phyloP scores from a whole-genome alignment of 2,888 invertebrate genomes.

The Oscheius onirici region DNA sequence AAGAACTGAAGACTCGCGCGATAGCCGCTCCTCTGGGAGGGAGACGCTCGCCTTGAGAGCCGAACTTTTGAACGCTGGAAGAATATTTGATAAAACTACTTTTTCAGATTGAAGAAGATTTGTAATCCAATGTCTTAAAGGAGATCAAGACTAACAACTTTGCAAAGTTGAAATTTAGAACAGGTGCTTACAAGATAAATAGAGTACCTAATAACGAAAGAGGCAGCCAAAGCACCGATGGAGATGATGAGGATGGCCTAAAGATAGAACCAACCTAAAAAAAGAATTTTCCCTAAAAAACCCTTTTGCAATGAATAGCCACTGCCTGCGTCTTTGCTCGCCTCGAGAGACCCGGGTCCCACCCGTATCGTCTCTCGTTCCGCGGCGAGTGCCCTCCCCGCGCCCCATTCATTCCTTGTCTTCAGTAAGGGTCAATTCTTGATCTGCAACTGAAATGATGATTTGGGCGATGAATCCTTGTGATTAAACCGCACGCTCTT shows the following conservation, averaged over 20 bases:
- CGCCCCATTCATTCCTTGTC: slow-evolving; percentile 25
- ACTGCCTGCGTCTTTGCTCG: not conserved
- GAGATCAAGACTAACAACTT: too few species aligned
- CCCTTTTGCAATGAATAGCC: not conserved
- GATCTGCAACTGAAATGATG: slow-evolving; percentile 61
- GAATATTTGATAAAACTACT: too few species aligned
- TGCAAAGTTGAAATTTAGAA: too few species aligned
- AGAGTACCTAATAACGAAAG: slow-evolving; percentile 36
- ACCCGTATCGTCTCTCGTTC: not conserved
- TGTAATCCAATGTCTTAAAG: too few species aligned
- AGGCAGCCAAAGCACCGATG: slow-evolving; percentile 40
- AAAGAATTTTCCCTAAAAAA: not conserved
- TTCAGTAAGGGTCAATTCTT: slow-evolving; percentile 57
- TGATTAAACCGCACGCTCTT: slow-evolving; percentile 55
- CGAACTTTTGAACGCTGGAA: slow-evolving; percentile 72
- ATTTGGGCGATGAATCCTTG: slow-evolving; percentile 52
- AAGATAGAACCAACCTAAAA: slow-evolving; percentile 43
- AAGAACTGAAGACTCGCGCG: slow-evolving; percentile 10
- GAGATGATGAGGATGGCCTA: slow-evolving; percentile 43
- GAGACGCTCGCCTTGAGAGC: slow-evolving; percentile 66
- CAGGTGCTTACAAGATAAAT: too few species aligned
- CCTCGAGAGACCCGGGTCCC: not conserved
- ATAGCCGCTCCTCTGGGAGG: slow-evolving; percentile 48
- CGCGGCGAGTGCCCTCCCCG: not conserved
- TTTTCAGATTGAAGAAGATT: too few species aligned